Base-by-base conservation (phyloP, 1,140 invertebrate species). In the Drosophila teissieri region DNA sequence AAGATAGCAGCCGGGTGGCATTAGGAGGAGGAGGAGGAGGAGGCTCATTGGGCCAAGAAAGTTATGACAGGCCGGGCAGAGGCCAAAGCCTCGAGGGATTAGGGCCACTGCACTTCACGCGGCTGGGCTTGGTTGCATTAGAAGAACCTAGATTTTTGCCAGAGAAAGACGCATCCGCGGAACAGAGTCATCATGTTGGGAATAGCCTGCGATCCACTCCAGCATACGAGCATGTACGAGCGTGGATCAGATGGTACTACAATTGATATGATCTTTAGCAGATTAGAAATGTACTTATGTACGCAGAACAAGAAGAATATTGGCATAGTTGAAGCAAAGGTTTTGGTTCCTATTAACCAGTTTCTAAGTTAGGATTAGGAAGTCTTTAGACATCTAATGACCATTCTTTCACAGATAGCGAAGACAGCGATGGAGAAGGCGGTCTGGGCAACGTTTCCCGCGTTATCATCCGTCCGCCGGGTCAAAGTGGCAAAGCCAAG, bases 401-500 rank as follows among this genome's bases (percentile, higher is more conserved):
- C 11, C 15, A 14, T 10, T 22, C 5, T 42, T 24, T 65, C 93
- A 12, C 92, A 98, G 98, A 98, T 49, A 98, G 97, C 91, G 98
- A 99, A 85, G 98, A 99, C 88, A 98, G 97, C 84, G 97, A 98
- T 91, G 97, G 96, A 53, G 98, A 99, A 90, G 97, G 97, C 37
- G 97, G 98, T 8, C 93, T 98, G 73, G 98, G 98, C 6, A 99
- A 99, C 93, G 96, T 99, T 11, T 98, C 96, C 80, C 95, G 98
- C 54, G 94, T 98, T 74, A 96, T 98, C n/a, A 96, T 98, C 90
- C 93, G 97, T 27, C 98, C 98, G 12, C 96, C 97, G 1, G 98
- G 97, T 0, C 98, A 98, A 92, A 97, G 96, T 84, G 98, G 98
- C 1, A 98, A 98, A 65, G 91, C 91, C 6, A 92, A 92, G 54